phyloP scores from a whole-genome alignment of 2,113 vertebrate genomes.

The Oxyura jamaicensis region DNA sequence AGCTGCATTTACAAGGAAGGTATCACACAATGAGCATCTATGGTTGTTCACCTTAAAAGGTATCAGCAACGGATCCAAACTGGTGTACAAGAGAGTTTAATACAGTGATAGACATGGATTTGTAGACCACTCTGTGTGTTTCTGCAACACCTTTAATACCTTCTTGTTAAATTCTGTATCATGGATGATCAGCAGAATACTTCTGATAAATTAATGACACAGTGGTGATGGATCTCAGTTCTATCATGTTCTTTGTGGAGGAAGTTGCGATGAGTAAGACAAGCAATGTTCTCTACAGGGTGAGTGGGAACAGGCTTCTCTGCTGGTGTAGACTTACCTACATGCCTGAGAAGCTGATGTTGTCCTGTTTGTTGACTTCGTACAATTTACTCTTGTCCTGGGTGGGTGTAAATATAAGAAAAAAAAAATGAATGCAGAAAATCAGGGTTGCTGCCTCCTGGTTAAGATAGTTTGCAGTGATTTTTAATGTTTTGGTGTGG shows the following conservation, averaged over 20 bases:
- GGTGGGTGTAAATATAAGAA: not conserved
- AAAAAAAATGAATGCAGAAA: not conserved
- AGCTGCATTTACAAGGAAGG: not conserved
- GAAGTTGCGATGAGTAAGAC: not conserved
- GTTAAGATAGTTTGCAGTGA: not conserved
- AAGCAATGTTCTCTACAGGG: not conserved
- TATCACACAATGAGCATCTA: not conserved
- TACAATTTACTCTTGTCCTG: not conserved
- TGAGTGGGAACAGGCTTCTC: not conserved
- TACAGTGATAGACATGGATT: not conserved
- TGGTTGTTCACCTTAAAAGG: not conserved
- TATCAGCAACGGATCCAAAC: not conserved
- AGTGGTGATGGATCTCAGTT: not conserved
- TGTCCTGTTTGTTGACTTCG: not conserved
- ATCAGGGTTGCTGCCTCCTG: not conserved
- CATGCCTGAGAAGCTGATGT: not conserved
- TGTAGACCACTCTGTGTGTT: not conserved
- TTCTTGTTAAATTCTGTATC: not conserved
- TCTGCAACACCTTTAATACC: not conserved
- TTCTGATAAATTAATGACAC: not conserved
- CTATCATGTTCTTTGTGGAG: not conserved
- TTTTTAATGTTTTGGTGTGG: conserved; percentile 29
- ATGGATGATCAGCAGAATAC: not conserved
- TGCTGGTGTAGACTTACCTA: not conserved
- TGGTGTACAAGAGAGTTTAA: fast-evolving